A percentile compares a stretch with the other conserved stretches of the same genome.
phyloP scores from a whole-genome alignment of 2,113 vertebrate genomes.

The Emydocephalus ijimae region DNA sequence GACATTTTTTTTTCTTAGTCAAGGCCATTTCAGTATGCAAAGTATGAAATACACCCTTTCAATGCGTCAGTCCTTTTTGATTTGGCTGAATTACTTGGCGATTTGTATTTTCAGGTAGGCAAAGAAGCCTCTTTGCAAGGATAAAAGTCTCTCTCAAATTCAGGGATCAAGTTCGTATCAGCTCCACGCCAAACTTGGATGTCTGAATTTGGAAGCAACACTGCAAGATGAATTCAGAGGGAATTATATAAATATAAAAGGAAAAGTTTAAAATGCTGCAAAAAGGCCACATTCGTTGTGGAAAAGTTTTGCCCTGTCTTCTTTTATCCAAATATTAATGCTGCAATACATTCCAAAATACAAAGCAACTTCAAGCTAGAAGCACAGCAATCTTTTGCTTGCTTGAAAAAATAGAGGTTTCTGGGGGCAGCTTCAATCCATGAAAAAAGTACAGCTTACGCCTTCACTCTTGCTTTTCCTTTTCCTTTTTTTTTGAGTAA shows the following conservation, averaged over 20 bases:
- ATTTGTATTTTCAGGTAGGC: not conserved
- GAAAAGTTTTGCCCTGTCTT: not conserved
- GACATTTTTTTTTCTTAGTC: not conserved
- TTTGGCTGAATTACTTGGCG: not conserved
- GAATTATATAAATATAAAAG: not conserved
- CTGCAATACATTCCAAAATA: not conserved
- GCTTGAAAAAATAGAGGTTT: not conserved
- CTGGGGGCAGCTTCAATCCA: not conserved
- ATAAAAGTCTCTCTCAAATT: not conserved
- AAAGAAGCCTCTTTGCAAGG: not conserved
- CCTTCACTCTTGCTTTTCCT: not conserved
- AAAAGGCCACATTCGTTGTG: not conserved
- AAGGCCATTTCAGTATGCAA: not conserved
- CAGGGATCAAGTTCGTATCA: not conserved
- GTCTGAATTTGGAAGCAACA: not conserved
- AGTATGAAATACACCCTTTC: not conserved
- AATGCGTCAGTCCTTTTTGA: not conserved
- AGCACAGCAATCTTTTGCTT: not conserved
- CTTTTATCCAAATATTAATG: not conserved
- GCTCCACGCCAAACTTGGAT: not conserved
- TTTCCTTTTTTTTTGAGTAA: not conserved
- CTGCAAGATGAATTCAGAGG: not conserved
- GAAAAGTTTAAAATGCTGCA: not conserved
- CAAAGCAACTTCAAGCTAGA: not conserved
- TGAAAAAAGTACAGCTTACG: not conserved